These are phyloP conservation scores for Tyrophagus putrescentiae DNA, from an alignment of 1,140 invertebrate species.

Conservation along the genomic window DNA sequence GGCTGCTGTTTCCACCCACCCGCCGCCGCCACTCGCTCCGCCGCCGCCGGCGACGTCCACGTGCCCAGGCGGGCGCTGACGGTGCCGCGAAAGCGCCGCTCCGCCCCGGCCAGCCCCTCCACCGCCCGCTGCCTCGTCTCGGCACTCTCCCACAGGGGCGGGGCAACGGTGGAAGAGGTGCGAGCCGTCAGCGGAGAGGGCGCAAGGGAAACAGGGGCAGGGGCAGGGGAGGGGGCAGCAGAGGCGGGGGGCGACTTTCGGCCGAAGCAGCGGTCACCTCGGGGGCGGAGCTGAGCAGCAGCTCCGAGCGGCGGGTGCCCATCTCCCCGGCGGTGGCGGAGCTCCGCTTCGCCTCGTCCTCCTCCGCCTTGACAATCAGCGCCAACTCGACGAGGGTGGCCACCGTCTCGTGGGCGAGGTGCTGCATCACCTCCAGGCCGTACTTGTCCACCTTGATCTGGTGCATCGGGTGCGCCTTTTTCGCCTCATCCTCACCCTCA, in stretches of 20 bases:
- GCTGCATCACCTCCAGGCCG: slow-evolving; percentile 42
- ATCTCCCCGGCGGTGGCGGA: neutral
- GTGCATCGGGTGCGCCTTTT: no score
- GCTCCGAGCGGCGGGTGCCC: neutral
- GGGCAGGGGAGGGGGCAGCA: neutral
- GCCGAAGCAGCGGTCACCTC: neutral
- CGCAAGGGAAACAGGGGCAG: neutral
- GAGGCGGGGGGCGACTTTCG: neutral
- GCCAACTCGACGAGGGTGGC: slow-evolving; percentile 42
- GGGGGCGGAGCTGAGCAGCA: neutral
- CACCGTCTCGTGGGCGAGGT: slow-evolving; percentile 51
- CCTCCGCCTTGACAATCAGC: slow-evolving; percentile 45
- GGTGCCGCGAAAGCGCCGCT: neutral
- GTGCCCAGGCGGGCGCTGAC: neutral
- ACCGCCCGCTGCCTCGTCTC: neutral
- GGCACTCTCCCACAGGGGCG: no score
- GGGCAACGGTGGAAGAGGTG: no score
- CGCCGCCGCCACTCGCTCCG: neutral
- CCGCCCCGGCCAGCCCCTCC: neutral
- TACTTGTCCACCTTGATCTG: no score
- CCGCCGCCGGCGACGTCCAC: neutral
- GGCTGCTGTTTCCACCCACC: neutral
- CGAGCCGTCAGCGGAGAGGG: neutral
- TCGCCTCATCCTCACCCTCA: no score
- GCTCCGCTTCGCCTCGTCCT: slow-evolving; percentile 26